A percentile compares a stretch with the other conserved stretches of the same genome.
phyloP scores from a whole-genome alignment of 2,113 vertebrate species.

The Pelvicachromis taeniatus region DNA sequence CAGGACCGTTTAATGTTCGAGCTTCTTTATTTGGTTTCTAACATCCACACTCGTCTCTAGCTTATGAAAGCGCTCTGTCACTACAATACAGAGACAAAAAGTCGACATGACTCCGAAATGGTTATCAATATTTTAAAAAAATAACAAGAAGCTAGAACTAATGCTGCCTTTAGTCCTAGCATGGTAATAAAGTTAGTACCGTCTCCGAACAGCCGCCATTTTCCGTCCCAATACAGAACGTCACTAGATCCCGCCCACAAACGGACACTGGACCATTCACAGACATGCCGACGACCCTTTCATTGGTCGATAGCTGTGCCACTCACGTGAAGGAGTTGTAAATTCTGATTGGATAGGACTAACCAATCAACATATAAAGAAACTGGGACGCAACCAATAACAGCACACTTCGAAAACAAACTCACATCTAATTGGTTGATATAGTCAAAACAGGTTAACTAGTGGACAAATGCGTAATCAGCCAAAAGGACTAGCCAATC shows the following conservation, averaged over 20 bases:
- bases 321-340: background rate
- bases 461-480: background rate
- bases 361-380: background rate
- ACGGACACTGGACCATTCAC: slow-evolving; percentile 33
- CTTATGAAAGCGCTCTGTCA: background rate
- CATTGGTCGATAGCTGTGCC: slow-evolving; percentile 41
- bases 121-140: background rate
- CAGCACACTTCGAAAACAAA: background rate
- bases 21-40: background rate
- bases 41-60: too few relatives aligned
- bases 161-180: background rate
- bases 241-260: slow-evolving; percentile 41
- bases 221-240: slow-evolving; percentile 79
- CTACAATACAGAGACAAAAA: background rate
- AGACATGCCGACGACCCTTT: background rate
- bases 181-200: slow-evolving; percentile 50
- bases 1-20: background rate
- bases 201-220: slow-evolving; percentile 79
- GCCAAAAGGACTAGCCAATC: slow-evolving; percentile 29
- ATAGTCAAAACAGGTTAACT: background rate
- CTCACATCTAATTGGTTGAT: background rate
- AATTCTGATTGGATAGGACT: slow-evolving; percentile 1
- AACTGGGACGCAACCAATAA: background rate
- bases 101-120: background rate
- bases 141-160: too few relatives aligned